phyloP scores from a whole-genome alignment of 2,113 vertebrate species.

The Phylloscopus whistleri region DNA sequence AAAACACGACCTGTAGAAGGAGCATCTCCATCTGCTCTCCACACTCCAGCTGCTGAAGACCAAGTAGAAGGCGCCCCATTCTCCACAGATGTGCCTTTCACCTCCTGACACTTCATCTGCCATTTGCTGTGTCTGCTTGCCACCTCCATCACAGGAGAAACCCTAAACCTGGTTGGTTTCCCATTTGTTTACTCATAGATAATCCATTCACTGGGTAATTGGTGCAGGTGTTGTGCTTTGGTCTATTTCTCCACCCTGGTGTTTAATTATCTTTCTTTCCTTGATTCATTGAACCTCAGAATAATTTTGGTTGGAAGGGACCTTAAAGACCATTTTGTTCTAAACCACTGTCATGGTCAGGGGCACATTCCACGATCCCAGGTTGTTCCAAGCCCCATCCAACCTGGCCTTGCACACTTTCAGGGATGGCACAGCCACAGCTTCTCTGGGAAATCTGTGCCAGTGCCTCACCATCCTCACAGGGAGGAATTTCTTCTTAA shows the following conservation, averaged over 20 bases:
- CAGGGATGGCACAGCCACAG: background rate
- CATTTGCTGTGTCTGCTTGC: background rate
- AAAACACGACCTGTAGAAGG: fast-evolving
- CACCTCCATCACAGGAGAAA: background rate
- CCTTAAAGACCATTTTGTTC: background rate
- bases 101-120: background rate
- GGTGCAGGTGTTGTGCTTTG: background rate
- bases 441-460: background rate
- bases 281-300: background rate
- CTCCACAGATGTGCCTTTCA: background rate
- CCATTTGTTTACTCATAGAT: background rate
- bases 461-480: background rate
- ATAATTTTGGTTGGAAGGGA: background rate
- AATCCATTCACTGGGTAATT: background rate
- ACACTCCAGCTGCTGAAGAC: background rate
- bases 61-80: background rate
- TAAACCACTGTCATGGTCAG: background rate
- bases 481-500: background rate
- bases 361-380: background rate
- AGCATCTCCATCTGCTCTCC: background rate
- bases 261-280: background rate
- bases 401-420: background rate
- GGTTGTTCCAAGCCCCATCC: fast-evolving
- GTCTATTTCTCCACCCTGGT: background rate
- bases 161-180: background rate